Evolutionary conservation across 2,113 vertebrate species (phyloP).

Genomic region (Heteronetta atricapilla): DNA sequence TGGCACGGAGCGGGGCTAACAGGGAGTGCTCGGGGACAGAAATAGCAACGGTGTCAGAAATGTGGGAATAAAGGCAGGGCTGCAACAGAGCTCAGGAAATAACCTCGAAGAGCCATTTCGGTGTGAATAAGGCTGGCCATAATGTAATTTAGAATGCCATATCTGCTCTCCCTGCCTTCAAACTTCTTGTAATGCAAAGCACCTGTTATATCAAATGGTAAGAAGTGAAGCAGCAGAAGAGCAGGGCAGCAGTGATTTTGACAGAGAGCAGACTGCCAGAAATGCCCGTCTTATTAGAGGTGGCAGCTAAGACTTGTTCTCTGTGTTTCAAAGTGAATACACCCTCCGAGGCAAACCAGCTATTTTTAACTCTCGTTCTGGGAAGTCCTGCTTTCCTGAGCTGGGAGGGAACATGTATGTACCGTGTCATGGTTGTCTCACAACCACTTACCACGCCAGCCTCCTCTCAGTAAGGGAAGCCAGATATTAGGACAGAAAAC

Average conservation of each 20-base stretch:
- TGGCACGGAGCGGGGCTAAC: background rate
- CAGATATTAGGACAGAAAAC: background rate
- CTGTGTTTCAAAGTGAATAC: background rate
- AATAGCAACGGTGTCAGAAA: background rate
- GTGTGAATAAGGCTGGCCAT: background rate
- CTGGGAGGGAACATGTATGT: background rate
- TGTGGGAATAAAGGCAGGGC: background rate
- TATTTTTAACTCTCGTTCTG: constrained; percentile 29
- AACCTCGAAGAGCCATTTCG: background rate
- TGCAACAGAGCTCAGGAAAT: background rate
- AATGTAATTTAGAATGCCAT: background rate
- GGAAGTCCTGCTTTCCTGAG: background rate
- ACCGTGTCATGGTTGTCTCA: background rate
- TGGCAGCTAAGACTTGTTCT: background rate
- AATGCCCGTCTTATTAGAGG: background rate
- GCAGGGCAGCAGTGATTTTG: background rate
- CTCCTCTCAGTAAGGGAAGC: background rate
- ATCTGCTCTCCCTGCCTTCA: background rate
- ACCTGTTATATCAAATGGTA: background rate
- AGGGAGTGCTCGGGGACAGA: background rate
- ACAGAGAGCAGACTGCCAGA: background rate
- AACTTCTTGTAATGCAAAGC: background rate
- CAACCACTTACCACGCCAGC: background rate
- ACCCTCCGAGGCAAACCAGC: background rate
- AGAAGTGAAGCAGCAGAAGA: background rate